phyloP scores from a whole-genome alignment of 1,140 invertebrate genomes.

The Drosophila rufa region DNA sequence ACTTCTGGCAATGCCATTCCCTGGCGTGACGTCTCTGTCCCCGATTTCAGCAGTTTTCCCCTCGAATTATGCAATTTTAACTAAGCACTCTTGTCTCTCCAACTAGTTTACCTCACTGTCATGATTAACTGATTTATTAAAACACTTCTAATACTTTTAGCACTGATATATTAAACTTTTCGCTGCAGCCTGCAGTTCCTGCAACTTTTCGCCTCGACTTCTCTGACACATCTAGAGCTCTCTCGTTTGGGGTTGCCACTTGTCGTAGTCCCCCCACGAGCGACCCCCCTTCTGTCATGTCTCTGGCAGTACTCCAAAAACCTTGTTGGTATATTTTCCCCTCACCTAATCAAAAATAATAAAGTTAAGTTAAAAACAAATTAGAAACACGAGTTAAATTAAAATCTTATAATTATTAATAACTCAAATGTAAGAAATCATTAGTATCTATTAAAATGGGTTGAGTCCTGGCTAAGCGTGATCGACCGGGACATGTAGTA shows the following conservation, averaged over 20 bases:
- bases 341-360: too few relatives aligned
- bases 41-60: not conserved
- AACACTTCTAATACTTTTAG: not conserved
- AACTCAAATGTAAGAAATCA: not conserved
- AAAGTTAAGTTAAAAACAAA: too few relatives aligned
- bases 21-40: not conserved
- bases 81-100: not conserved
- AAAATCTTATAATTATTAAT: not conserved
- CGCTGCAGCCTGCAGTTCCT: not conserved
- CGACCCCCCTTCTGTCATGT: not conserved
- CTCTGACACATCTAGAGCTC: not conserved
- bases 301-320: not conserved
- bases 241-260: not conserved
- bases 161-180: not conserved
- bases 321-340: not conserved
- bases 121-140: not conserved
- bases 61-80: constrained; percentile 9
- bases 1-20: constrained; percentile 28
- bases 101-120: not conserved
- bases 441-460: not conserved
- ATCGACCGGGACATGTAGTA: not conserved
- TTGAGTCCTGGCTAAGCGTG: not conserved
- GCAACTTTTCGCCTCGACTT: not conserved
- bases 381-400: too few relatives aligned
- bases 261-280: not conserved